Base-by-base conservation (phyloP, 2,113 vertebrate genomes). In the Camelus bactrianus region DNA sequence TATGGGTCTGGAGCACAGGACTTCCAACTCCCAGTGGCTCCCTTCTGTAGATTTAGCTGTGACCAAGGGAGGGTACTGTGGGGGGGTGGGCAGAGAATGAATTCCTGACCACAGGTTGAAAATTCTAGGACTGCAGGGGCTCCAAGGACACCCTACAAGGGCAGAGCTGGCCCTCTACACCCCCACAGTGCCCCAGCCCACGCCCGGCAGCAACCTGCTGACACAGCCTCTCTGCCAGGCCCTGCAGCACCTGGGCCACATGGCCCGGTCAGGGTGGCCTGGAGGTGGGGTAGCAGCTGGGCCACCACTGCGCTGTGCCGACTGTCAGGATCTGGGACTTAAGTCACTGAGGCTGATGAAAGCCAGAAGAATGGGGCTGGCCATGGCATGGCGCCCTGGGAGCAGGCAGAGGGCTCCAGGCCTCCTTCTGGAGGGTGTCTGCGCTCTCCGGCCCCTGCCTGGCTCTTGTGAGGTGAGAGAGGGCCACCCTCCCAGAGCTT, bases 331-430 rank as follows among this genome's bases (percentile, higher is more conserved):
- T 75, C 85, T 89, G 48, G 30, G 67, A 67, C 85, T 96, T 93
- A 95, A 95, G 95, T 96, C 95, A 96, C 62, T 14, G 14, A 20
- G 73, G 89, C 92, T 95, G 96, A 96, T 30, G 26, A 91, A 84
- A 73, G 95, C 72, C 2, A 0, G 58, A 95, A 81, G 97, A 95
- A 96, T 86, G 92, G 73, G 92, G 94, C 73, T 69, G 82, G 69
- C 64, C 58, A 13, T 0, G 3, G 72, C 70, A 60, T 1, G 2
- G 38, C 5, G 38, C 38, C 38, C 35, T 38, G 19, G 32, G 77
- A 91, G 76, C 48, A 13, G 86, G 46, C 69, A 94, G 62, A 94
- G 92, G 93, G 95, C 16, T 4, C 28, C 6, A 0, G 28, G n/a
- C n/a, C 15, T 11, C 56, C 38, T 56, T 6, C 19, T 0, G n/a